Conservation (phyloP, 2,797 vertebrate species). For the Bradypodion pumilum region DNA sequence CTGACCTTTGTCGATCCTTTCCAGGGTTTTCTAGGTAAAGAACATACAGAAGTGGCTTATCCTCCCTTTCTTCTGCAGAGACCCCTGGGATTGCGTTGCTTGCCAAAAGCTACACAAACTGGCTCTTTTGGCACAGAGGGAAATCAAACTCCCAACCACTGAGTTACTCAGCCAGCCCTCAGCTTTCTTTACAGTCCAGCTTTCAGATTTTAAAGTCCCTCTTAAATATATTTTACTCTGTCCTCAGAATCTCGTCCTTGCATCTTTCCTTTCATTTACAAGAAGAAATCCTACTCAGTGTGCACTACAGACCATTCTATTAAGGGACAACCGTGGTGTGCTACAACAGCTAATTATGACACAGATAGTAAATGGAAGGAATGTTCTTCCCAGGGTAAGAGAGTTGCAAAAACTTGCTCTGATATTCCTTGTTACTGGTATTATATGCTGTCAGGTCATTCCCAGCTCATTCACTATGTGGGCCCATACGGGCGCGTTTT, state of each 20-base stretch:
- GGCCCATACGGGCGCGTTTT: too few relatives aligned
- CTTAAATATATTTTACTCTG: neutral
- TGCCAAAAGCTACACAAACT: too few relatives aligned
- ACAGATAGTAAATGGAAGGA: neutral
- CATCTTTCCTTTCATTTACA: neutral
- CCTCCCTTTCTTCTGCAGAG: too few relatives aligned
- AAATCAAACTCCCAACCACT: too few relatives aligned
- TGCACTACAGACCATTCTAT: neutral
- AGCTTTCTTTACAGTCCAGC: neutral
- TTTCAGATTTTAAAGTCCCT: neutral
- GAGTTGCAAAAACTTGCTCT: neutral
- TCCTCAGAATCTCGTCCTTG: neutral
- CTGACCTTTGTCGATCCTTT: too few relatives aligned
- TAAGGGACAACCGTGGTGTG: neutral
- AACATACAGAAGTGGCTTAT: too few relatives aligned
- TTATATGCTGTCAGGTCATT: too few relatives aligned
- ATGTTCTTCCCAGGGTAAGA: neutral
- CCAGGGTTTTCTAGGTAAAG: too few relatives aligned
- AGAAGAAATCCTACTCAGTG: neutral
- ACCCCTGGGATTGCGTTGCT: too few relatives aligned
- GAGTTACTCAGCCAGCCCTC: too few relatives aligned
- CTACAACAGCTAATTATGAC: neutral
- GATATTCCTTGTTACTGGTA: neutral
- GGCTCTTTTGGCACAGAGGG: too few relatives aligned
- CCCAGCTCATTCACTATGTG: too few relatives aligned